Evolutionary conservation across 2,113 vertebrate genomes (phyloP).

Genomic region (Pomatorhinus ruficollis): DNA sequence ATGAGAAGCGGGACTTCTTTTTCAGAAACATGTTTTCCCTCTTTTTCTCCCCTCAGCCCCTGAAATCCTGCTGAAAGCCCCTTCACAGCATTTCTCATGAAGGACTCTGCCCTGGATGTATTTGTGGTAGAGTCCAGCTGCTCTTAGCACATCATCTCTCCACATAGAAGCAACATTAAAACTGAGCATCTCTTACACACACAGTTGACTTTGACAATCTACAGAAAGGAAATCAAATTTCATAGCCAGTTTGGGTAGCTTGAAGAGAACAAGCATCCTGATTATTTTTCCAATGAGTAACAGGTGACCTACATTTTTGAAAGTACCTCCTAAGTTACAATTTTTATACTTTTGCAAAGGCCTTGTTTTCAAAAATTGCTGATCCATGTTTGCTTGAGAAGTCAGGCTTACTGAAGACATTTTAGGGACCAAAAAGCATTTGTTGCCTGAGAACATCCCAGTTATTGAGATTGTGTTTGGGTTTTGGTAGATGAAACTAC

Average conservation of each 20-base stretch:
- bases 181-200: background rate
- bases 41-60: background rate
- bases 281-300: background rate
- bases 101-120: background rate
- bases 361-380: background rate
- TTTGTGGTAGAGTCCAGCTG: background rate
- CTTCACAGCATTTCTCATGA: background rate
- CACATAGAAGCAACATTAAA: background rate
- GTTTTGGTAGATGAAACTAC: background rate
- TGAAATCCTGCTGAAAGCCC: background rate
- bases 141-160: background rate
- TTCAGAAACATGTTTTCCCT: rapidly evolving
- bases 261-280: background rate
- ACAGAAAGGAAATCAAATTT: background rate
- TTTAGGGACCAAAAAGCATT: background rate
- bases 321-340: background rate
- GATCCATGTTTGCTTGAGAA: background rate
- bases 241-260: background rate
- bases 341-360: background rate
- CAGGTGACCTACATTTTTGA: background rate
- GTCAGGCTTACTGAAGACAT: background rate
- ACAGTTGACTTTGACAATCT: background rate
- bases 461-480: background rate
- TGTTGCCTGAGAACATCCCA: background rate
- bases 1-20: background rate